A percentile compares a stretch with the other conserved stretches of the same genome.
Evolutionary conservation across 2,113 vertebrate species (phyloP).

Genomic region (Lophura nycthemera): DNA sequence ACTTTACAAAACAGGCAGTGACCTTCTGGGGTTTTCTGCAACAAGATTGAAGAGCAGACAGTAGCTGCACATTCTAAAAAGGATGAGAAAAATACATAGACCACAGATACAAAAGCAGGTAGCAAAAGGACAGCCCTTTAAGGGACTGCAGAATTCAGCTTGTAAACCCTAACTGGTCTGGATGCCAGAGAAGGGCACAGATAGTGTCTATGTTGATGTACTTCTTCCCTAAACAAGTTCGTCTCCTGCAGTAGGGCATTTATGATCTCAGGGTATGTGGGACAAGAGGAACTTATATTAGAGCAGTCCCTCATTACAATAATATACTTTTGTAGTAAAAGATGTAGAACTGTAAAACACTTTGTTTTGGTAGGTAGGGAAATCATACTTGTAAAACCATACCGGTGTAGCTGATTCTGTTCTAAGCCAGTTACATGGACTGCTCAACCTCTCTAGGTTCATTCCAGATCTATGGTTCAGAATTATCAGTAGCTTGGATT

Average conservation of each 20-base stretch:
- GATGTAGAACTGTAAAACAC: neutral
- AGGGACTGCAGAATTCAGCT: neutral
- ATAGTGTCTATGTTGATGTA: neutral
- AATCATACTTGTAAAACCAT: neutral
- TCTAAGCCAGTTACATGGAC: neutral
- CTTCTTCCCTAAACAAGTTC: neutral
- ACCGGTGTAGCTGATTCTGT: neutral
- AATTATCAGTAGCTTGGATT: neutral
- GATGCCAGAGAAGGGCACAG: neutral
- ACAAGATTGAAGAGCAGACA: neutral
- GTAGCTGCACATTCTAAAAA: neutral
- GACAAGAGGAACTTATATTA: neutral
- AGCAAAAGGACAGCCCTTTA: neutral
- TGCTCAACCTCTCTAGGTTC: neutral
- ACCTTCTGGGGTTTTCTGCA: neutral
- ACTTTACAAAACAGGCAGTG: neutral
- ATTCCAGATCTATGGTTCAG: neutral
- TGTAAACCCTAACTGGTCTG: neutral
- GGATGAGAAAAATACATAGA: neutral
- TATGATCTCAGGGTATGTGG: neutral
- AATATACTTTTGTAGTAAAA: neutral
- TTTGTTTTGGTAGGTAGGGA: neutral
- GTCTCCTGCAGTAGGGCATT: neutral
- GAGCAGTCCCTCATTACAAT: neutral
- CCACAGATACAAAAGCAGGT: neutral